These are phyloP conservation scores for Cherax quadricarinatus DNA, from an alignment of 1,140 invertebrate genomes.

Conservation along the genomic window DNA sequence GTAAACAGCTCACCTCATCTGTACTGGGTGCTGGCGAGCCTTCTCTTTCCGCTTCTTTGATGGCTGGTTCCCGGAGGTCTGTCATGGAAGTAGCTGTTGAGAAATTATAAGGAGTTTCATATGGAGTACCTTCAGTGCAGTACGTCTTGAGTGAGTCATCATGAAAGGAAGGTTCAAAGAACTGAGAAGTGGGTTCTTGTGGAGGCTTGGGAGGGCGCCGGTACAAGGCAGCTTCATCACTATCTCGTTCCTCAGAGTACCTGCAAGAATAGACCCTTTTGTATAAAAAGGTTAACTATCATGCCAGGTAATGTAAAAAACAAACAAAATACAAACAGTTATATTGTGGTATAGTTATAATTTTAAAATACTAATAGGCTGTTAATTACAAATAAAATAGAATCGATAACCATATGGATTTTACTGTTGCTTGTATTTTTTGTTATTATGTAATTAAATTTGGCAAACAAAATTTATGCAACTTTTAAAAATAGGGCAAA, in stretches of 20 bases:
- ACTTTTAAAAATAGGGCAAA: not conserved
- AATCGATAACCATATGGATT: not conserved
- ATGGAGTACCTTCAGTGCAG: conserved; percentile 94
- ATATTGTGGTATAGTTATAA: not conserved
- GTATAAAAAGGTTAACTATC: not conserved
- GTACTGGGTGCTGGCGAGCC: conserved; percentile 21
- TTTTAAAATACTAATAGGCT: not conserved
- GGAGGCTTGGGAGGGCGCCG: conserved; percentile 66
- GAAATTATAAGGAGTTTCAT: conserved; percentile 89
- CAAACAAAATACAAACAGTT: not conserved
- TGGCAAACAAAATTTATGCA: not conserved
- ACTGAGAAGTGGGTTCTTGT: conserved; percentile 38
- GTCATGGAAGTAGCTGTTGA: conserved; percentile 93
- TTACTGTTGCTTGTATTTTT: not conserved
- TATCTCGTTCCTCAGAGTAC: conserved; percentile 73
- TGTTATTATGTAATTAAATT: not conserved
- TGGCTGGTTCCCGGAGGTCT: conserved; percentile 83
- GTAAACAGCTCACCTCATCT: conserved; percentile 28
- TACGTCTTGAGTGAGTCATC: conserved; percentile 94
- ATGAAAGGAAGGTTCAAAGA: conserved; percentile 74
- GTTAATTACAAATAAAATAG: not conserved
- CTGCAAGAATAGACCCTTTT: conserved; percentile 5
- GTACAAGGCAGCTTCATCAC: conserved; percentile 70
- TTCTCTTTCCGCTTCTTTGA: conserved; percentile 68
- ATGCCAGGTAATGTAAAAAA: not conserved